A percentile compares a stretch with the other conserved stretches of the same genome.
phyloP scores from a whole-genome alignment of 2,797 vertebrate species.

The Chaunax sp. region DNA sequence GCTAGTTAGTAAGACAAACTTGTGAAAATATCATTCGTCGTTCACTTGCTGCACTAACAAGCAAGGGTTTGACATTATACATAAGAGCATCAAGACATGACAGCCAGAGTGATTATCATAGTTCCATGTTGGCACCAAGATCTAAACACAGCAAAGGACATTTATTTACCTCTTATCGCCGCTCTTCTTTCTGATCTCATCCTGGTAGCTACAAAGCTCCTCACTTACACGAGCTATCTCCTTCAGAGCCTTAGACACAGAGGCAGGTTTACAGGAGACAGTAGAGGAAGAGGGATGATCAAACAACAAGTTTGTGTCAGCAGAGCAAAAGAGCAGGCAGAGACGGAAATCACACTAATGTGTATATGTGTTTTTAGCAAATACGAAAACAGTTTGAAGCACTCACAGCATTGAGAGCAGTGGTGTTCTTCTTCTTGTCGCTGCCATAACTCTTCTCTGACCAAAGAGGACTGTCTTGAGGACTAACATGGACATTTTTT shows the following conservation, averaged over 20 bases:
- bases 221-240: slow-evolving; percentile 97
- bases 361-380: slow-evolving; percentile 12
- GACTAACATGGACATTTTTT: slow-evolving; percentile 34
- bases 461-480: slow-evolving; percentile 55
- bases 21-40: not conserved
- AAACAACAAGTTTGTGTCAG: too few relatives aligned
- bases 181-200: slow-evolving; percentile 89
- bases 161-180: slow-evolving; percentile 87
- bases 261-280: slow-evolving; percentile 31
- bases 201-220: slow-evolving; percentile 97
- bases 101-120: slow-evolving; percentile 8
- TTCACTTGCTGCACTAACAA: too few relatives aligned
- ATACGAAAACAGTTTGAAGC: slow-evolving; percentile 6
- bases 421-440: slow-evolving; percentile 85
- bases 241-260: slow-evolving; percentile 89
- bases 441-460: slow-evolving; percentile 72
- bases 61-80: too few relatives aligned
- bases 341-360: too few relatives aligned
- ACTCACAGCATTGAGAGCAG: slow-evolving; percentile 93
- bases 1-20: not conserved
- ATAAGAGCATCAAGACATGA: slow-evolving; percentile 1
- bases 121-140: not conserved
- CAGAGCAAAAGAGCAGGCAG: not conserved
- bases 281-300: too few relatives aligned
- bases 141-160: slow-evolving; percentile 12